These are phyloP conservation scores for Festucalex cinctus DNA, from an alignment of 2,113 vertebrate genomes.

Conservation along the genomic window DNA sequence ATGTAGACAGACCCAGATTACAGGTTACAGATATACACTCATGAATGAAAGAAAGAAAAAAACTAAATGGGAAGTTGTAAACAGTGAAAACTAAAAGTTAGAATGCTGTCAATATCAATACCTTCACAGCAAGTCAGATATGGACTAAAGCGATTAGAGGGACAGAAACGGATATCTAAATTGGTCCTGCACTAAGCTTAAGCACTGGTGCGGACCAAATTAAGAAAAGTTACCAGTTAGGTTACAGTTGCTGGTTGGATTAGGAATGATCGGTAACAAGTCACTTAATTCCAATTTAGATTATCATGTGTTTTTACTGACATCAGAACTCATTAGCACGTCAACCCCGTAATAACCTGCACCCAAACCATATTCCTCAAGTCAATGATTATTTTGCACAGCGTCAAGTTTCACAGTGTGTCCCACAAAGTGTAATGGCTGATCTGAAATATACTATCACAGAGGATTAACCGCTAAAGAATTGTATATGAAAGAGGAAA, in stretches of 20 bases:
- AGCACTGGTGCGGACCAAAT: slow-evolving; percentile 23
- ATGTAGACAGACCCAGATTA: slow-evolving; percentile 23
- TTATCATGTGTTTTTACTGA: neutral
- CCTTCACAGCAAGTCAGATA: slow-evolving; percentile 19
- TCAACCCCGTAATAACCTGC: slow-evolving; percentile 6
- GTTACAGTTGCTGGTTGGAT: slow-evolving; percentile 35
- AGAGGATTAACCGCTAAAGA: neutral
- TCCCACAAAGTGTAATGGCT: neutral
- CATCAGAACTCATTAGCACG: slow-evolving; percentile 2
- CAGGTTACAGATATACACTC: slow-evolving; percentile 10
- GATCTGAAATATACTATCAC: neutral
- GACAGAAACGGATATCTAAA: slow-evolving; percentile 28
- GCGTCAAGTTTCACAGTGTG: neutral
- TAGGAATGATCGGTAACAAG: slow-evolving; percentile 22
- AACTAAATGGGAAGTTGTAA: neutral
- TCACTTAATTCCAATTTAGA: neutral
- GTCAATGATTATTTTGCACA: neutral
- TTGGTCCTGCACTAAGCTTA: slow-evolving; percentile 27
- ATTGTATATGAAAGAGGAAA: slow-evolving; percentile 50
- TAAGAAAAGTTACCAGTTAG: slow-evolving; percentile 42
- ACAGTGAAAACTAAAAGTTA: slow-evolving; percentile 2
- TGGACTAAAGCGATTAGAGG: slow-evolving; percentile 27
- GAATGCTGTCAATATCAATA: slow-evolving; percentile 22
- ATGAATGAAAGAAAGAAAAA: slow-evolving; percentile 20
- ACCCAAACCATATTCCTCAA: neutral